Evolutionary conservation across 2,797 vertebrate species (phyloP).

Genomic region (Spheniscus humboldti): DNA sequence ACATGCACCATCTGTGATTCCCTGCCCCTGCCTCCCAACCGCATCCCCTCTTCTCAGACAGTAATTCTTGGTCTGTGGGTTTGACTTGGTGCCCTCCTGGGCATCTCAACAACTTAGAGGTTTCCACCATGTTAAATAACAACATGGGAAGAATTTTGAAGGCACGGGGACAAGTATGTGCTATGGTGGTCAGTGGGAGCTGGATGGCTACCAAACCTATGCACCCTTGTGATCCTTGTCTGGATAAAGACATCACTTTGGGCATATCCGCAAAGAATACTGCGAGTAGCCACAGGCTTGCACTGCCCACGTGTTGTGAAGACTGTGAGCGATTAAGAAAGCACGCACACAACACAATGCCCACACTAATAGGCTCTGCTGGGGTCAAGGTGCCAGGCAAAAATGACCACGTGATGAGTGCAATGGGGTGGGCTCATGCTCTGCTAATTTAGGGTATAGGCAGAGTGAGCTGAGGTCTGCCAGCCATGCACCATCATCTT

Average conservation of each 20-base stretch:
- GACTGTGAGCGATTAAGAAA: neutral
- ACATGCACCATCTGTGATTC: neutral
- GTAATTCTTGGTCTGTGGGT: neutral
- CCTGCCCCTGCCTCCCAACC: neutral
- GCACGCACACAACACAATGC: neutral
- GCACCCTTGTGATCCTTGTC: neutral
- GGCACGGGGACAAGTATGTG: accelerated
- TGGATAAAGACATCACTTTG: neutral
- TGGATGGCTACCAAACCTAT: neutral
- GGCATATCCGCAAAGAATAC: neutral
- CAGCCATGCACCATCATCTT: neutral
- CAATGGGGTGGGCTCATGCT: neutral
- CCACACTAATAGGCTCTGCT: neutral
- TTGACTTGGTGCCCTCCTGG: neutral
- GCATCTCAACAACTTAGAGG: neutral
- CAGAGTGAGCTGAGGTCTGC: neutral
- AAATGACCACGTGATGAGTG: neutral
- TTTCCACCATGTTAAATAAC: neutral
- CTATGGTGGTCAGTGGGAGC: neutral
- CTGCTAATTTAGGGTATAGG: neutral
- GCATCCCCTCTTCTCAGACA: neutral
- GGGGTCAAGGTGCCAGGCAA: neutral
- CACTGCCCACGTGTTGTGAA: neutral
- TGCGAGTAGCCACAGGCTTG: neutral
- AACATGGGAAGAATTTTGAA: neutral